phyloP scores from a whole-genome alignment of 2,888 invertebrate genomes.

The Drosophila acutilabella region DNA sequence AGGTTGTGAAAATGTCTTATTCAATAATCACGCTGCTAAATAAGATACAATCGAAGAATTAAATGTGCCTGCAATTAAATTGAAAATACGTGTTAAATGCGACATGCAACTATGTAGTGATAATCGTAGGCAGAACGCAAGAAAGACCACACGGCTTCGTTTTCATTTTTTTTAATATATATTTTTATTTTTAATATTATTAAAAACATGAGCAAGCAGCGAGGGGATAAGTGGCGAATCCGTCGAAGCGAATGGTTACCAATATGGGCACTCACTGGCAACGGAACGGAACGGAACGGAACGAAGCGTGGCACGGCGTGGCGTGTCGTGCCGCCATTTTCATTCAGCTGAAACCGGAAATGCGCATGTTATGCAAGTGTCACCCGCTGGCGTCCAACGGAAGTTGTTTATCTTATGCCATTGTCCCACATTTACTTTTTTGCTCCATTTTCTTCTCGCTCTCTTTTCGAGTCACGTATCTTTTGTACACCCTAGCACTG shows the following conservation, averaged over 20 bases:
- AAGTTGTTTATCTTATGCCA: conserved; percentile 66
- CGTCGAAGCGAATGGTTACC: conserved; percentile 27
- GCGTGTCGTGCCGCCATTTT: conserved; percentile 50
- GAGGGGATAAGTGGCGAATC: neutral
- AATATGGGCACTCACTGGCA: conserved; percentile 41
- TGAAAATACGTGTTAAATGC: conserved; percentile 34
- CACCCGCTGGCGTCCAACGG: conserved; percentile 54
- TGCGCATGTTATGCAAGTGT: conserved; percentile 65
- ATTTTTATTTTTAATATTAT: too few species aligned
- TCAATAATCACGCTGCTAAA: conserved; percentile 75
- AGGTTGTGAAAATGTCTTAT: conserved; percentile 79
- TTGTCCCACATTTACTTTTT: conserved; percentile 1
- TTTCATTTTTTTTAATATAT: neutral
- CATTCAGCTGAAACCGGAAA: conserved; percentile 53
- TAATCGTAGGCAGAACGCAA: too few species aligned
- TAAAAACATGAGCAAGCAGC: neutral
- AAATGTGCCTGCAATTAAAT: conserved; percentile 36
- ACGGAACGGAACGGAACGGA: conserved; percentile 5
- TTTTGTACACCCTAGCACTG: conserved; percentile 7
- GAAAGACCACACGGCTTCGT: conserved; percentile 13
- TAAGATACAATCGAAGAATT: conserved; percentile 32
- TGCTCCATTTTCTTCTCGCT: neutral
- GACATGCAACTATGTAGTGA: neutral
- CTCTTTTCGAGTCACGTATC: neutral
- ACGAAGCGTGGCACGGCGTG: conserved; percentile 1